Percentiles rank a stretch among this genome's conserved stretches.
Conservation (phyloP, 1,140 invertebrate genomes). For the Drosophila murphyi region DNA sequence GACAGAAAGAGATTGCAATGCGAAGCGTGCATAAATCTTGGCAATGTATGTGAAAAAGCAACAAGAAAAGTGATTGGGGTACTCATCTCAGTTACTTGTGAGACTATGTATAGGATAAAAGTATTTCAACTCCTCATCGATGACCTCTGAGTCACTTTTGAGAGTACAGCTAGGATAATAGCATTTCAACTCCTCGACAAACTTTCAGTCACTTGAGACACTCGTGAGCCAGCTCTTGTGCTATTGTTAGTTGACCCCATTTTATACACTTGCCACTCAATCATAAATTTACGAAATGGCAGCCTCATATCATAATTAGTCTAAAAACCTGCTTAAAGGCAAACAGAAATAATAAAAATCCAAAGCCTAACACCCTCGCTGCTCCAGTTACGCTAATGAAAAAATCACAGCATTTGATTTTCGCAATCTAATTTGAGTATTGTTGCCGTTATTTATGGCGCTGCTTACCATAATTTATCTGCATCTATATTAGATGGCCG, state of each 20-base stretch:
- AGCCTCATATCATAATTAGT: not conserved
- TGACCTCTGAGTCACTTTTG: no score
- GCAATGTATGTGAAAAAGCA: no score
- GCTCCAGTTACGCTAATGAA: conserved; percentile 47
- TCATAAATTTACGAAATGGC: conserved; percentile 6
- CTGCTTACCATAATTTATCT: conserved; percentile 47
- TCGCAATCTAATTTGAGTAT: conserved; percentile 55
- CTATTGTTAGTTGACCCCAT: no score
- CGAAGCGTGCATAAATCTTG: not conserved
- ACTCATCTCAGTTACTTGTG: no score
- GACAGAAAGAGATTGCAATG: not conserved
- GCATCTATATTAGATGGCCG: conserved; percentile 36
- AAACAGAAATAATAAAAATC: not conserved
- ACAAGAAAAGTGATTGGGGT: no score
- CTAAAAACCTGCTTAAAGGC: not conserved
- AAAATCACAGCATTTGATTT: conserved; percentile 30
- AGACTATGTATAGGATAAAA: no score
- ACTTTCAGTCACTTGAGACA: no score
- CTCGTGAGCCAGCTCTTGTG: no score
- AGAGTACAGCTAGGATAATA: no score
- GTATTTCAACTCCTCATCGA: no score
- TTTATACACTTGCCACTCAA: not conserved
- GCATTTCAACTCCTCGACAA: no score
- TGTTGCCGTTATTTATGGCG: conserved; percentile 25
- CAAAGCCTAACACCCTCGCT: conserved; percentile 3